Evolutionary conservation across 2,888 invertebrate genomes (phyloP).

Genomic region (Mimachlamys varia): DNA sequence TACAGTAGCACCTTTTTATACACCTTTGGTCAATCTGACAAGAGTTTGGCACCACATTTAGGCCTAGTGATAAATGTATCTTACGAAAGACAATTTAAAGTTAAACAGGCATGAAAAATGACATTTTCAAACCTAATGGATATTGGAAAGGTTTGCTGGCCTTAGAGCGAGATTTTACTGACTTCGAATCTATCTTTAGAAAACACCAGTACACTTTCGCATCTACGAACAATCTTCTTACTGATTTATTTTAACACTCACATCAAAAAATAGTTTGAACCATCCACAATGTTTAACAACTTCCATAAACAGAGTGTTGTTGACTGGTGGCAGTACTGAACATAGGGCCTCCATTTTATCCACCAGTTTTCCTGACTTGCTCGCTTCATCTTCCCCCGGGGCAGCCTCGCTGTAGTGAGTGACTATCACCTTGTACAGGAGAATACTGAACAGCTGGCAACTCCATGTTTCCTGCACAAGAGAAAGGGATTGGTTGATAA

Average conservation of each 20-base stretch:
- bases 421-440: conserved; percentile 2
- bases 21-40: no score
- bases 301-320: not conserved
- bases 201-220: no score
- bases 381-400: not conserved
- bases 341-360: conserved; percentile 12
- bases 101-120: no score
- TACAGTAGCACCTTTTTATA: no score
- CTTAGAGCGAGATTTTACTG: no score
- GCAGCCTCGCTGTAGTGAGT: not conserved
- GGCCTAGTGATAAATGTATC: no score
- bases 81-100: no score
- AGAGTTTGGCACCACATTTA: no score
- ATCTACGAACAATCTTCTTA: no score
- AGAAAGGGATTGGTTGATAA: not conserved
- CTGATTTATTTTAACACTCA: not conserved
- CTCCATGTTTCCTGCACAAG: not conserved
- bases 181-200: no score
- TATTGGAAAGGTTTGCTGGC: no score
- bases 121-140: no score
- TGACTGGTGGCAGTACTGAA: not conserved
- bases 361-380: not conserved
- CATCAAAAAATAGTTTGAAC: not conserved
- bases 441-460: not conserved
- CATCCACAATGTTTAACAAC: not conserved